Base-by-base conservation (phyloP, 2,113 vertebrate species). In the Hepsetus odoe region DNA sequence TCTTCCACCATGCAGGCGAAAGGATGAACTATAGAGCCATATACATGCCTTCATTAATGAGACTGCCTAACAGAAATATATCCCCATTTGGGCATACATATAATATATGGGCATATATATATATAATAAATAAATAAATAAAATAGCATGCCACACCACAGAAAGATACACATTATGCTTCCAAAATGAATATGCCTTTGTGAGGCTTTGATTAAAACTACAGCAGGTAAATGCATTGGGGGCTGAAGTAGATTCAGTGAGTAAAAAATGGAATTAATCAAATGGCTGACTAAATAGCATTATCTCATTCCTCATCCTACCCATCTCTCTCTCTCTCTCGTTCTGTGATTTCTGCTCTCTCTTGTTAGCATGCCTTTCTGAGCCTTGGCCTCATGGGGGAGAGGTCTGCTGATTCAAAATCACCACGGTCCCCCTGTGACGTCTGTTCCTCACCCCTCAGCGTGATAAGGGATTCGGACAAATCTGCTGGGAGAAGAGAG, bases 201-300 rank as follows among this genome's bases (percentile, higher is more conserved):
- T 71, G 77, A 75, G 35, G 30, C 77, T 66, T 80, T 77, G 56
- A 77, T 82, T 78, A 74, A 80, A 82, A 80, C 67, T 28, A 70
- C 65, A 65, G 79, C 49, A 75, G 66, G 82, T 78, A 78, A 75
- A 84, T 51, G 65, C 71, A 66, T 74, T 33, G 58, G 58, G 79
- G 74, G 51, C 44, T 30, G 49, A 46, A 65, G 53, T 70, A 61
- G 71, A 72, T 77, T 74, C 69, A 71, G 64, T 65, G 79, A 81
- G 75, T 74, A 74, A 80, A 78, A 71, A 75, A 80, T 83, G 53
- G 65, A 44, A 84, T 80, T 82, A 85, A 83, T 83, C 81, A 80
- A 80, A 74, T 55, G 72, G 70, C 75, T 78, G 74, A 33, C 72
- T 74, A 78, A 80, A 75, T 44, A 82, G 72, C 69, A 78, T 82